Evolutionary conservation across 2,113 vertebrate species (phyloP), one percentile per base, ranked within the genome.

Genomic region (Caracal caracal): DNA sequence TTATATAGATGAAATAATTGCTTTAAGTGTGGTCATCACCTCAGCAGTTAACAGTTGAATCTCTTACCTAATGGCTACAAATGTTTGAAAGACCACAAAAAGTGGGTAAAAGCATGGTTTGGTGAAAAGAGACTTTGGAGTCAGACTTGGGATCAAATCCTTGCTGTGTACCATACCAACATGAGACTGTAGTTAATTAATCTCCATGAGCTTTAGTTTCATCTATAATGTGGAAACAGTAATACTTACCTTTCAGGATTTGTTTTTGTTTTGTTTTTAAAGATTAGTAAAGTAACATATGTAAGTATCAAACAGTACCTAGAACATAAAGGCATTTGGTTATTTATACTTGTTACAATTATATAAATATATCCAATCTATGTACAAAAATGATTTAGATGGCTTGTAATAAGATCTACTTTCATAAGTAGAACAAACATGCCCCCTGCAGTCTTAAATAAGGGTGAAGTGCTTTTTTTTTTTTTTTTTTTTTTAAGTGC

Each of bases 11-110:
- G 59, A 92, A 88, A 82, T 92, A 35, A 35, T 73, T 86, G 7
- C 43, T 96, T 91, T 9, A 89, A 59, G 37, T 75, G 30, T 73
- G 40, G 30, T 86, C 22, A 88, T 75, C 65, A 94, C 22, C 68
- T 73, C 20, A 71, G 37, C 24, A 63, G 1, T 95, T 93, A 93
- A 94, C 28, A 81, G 24, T 19, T n/a, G n/a, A 89, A 83, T 93
- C 12, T 2, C 5, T 93, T 88, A 84, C 86, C 71, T 97, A 40
- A 88, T 81, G 51, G 11, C 59, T 89, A 9, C 66, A 85, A 95
- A 92, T 94, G 35, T 93, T 96, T 91, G 56, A 84, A 93, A 65
- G 17, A 83, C 10, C 40, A 70, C 24, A 80, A 30, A 92, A 93
- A 78, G 40, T 75, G 13, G 5, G 11, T 49, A 68, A 93, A 90